Evolutionary conservation across 2,888 invertebrate species (phyloP), one percentile per base, ranked within the genome.

Genomic region (Hyppa rectilinea): DNA sequence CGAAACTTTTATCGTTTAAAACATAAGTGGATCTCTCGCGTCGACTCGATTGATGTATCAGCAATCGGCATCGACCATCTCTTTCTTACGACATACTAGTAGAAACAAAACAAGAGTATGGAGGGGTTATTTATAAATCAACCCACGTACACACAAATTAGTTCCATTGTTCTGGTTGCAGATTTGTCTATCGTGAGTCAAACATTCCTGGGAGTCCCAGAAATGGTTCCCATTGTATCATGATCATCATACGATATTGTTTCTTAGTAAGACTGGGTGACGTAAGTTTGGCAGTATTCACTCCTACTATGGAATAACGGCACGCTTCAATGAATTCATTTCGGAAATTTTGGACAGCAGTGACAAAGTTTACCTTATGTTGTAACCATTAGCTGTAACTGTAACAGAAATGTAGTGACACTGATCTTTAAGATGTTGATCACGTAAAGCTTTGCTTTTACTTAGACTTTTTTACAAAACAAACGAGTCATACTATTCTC

Each of bases 121-220:
- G 26, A 53, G n/a, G n/a, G 49, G 58, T 62, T 82, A 83, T 80
- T 80, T 85, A 64, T 75, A 80, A 83, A 47, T 61, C 83, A 34
- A 58, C 45, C 40, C 86, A 82, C 85, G 86, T 80, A 78, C 64
- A 67, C 45, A 76, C 73, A 84, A 82, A 71, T 78, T 58, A 66
- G 60, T 26, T 56, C 49, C 73, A 85, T 85, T 85, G 85, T 85
- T 84, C 74, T 71, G 60, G 60, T 68, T 64, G 71, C 67, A 69
- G 64, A 78, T 71, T 79, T 43, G 78, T 78, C 73, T 77, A 80
- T 55, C 59, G 67, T 85, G 81, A 83, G 66, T 85, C 85, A 85
- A 80, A 64, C 82, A 81, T 85, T 84, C 82, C 78, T 83, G 85
- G 86, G 79, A 80, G 59, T 80, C 36, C 79, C 80, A 84, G 68